phyloP scores from a whole-genome alignment of 2,113 vertebrate genomes.

The Panthera uncia region DNA sequence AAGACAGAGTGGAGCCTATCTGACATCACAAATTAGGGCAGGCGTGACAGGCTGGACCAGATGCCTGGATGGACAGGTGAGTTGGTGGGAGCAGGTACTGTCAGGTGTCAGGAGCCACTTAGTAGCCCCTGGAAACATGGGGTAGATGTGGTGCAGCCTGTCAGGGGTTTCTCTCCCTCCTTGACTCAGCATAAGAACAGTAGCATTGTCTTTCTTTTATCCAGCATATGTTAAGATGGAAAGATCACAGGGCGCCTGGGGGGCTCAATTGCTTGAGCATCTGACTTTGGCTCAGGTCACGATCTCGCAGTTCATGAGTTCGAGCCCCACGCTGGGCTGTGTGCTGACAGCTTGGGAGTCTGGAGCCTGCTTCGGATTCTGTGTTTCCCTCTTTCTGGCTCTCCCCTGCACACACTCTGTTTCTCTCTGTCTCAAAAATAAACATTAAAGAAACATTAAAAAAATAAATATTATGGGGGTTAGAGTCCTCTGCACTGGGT shows the following conservation, averaged over 20 bases:
- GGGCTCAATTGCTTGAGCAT: too few species aligned
- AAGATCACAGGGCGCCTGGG: background rate
- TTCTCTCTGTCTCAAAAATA: too few species aligned
- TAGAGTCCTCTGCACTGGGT: background rate
- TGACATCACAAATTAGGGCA: slow-evolving; percentile 37
- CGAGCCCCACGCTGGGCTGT: too few species aligned
- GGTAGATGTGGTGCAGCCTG: background rate
- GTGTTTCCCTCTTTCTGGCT: too few species aligned
- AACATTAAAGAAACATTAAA: too few species aligned
- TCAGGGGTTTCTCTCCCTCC: background rate
- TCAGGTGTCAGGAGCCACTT: background rate
- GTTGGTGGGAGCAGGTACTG: background rate
- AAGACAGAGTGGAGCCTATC: slow-evolving; percentile 5
- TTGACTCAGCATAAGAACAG: background rate
- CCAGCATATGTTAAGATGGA: background rate
- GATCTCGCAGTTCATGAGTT: too few species aligned
- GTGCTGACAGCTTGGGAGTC: too few species aligned
- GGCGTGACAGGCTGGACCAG: background rate
- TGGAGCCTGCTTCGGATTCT: too few species aligned
- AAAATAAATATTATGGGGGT: background rate
- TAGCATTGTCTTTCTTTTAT: background rate
- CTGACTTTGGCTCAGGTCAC: too few species aligned
- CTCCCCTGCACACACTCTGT: too few species aligned
- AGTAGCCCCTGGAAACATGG: background rate
- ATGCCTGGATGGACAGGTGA: background rate